Conservation (phyloP, 2,797 vertebrate genomes). For the Artibeus lituratus region DNA sequence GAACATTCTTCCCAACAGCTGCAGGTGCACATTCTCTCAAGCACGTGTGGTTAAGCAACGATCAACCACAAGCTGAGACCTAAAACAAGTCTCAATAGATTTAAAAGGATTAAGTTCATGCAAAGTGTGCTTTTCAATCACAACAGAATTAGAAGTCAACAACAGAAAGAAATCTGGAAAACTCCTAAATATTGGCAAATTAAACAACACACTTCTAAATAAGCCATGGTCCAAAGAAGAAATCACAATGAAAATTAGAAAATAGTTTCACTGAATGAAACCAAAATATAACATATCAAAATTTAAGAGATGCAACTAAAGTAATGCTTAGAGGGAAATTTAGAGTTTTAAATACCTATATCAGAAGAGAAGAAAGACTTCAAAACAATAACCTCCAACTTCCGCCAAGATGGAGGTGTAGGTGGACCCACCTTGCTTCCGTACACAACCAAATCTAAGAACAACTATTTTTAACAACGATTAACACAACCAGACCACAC, state of each 20-base stretch:
- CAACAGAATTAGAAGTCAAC: not conserved
- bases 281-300: not conserved
- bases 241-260: slow-evolving; percentile 3
- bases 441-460: no score
- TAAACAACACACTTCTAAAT: not conserved
- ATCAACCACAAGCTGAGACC: not conserved
- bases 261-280: not conserved
- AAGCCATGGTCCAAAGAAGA: not conserved
- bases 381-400: not conserved
- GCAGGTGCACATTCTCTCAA: not conserved
- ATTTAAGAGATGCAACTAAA: not conserved
- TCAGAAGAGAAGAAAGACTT: not conserved
- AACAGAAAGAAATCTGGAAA: not conserved
- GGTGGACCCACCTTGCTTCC: no score
- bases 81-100: not conserved
- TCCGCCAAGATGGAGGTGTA: no score
- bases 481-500: no score
- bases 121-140: not conserved
- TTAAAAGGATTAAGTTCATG: not conserved
- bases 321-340: not conserved
- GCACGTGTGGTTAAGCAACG: not conserved
- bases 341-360: not conserved
- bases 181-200: not conserved
- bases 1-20: not conserved
- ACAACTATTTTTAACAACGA: no score